Conservation (phyloP, 2,888 invertebrate genomes). For the Endomychus coccineus region DNA sequence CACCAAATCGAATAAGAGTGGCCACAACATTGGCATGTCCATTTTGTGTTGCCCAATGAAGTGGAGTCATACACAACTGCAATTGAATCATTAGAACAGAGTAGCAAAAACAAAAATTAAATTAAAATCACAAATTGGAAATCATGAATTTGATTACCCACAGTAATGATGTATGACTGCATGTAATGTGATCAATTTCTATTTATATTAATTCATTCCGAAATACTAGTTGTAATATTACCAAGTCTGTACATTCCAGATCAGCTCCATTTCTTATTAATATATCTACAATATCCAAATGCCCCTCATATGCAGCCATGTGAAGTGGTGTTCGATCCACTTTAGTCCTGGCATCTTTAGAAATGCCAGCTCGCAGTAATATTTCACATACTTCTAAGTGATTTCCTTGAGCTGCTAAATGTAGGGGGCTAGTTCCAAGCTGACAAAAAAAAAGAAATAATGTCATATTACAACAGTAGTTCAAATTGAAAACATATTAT, state of each 20-base stretch:
- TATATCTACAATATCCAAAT: slow-evolving; percentile 63
- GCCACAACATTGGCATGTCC: slow-evolving; percentile 64
- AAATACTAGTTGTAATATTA: no score
- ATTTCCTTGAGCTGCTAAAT: slow-evolving; percentile 79
- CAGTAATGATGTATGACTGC: no score
- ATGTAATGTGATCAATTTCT: no score
- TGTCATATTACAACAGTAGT: no score
- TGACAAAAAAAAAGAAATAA: slow-evolving; percentile 41
- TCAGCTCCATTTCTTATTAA: slow-evolving; percentile 63
- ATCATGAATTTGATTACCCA: no score
- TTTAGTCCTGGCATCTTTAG: slow-evolving; percentile 83
- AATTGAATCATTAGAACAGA: no score
- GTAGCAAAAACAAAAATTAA: no score
- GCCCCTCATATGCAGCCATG: slow-evolving; percentile 80
- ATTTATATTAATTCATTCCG: no score
- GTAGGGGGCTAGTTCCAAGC: slow-evolving; percentile 85
- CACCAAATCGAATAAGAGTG: slow-evolving; percentile 64
- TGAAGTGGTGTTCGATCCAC: slow-evolving; percentile 88
- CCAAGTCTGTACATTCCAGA: slow-evolving; percentile 72
- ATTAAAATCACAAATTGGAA: no score
- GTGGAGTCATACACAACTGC: slow-evolving; percentile 80
- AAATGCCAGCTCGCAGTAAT: slow-evolving; percentile 77
- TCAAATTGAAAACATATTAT: no score
- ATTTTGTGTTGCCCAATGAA: slow-evolving; percentile 90
- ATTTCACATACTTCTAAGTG: slow-evolving; percentile 72